These are phyloP conservation scores for Hiodon alosoides DNA, from an alignment of 2,113 vertebrate genomes.

Conservation along the genomic window DNA sequence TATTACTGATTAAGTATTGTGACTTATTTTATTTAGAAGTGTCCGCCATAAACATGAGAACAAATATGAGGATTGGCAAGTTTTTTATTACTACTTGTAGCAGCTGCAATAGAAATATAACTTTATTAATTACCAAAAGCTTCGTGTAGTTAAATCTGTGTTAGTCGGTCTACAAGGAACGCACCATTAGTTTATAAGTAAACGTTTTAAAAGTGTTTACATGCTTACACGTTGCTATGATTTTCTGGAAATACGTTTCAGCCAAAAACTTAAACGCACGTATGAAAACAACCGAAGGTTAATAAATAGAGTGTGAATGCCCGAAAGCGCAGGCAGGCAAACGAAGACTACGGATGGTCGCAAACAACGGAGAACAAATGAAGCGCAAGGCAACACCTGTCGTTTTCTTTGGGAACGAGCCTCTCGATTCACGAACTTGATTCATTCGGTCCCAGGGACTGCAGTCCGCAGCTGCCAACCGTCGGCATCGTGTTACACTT, in stretches of 20 bases:
- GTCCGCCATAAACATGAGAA: not conserved
- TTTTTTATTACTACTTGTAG: no score
- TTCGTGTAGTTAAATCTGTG: no score
- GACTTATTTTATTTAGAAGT: not conserved
- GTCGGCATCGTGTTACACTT: constrained; percentile 83
- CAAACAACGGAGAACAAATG: constrained; percentile 66
- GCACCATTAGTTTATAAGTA: not conserved
- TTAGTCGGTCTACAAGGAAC: not conserved
- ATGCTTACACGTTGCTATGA: not conserved
- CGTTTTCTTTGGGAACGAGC: constrained; percentile 70
- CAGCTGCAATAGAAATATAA: no score
- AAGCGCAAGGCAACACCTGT: constrained; percentile 75
- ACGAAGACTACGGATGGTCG: constrained; percentile 49
- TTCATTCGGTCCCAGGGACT: constrained; percentile 59
- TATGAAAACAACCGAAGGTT: not conserved
- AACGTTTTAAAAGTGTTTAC: not conserved
- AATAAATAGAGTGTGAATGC: not conserved
- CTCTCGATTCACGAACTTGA: constrained; percentile 64
- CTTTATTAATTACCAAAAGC: no score
- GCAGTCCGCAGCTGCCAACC: constrained; percentile 82
- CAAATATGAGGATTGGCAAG: not conserved
- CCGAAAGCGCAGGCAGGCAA: constrained; percentile 12
- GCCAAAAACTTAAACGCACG: no score
- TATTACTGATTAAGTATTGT: not conserved
- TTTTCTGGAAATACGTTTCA: not conserved